These are phyloP conservation scores for Aphodius sticticus DNA, from an alignment of 2,888 invertebrate genomes.

Conservation along the genomic window DNA sequence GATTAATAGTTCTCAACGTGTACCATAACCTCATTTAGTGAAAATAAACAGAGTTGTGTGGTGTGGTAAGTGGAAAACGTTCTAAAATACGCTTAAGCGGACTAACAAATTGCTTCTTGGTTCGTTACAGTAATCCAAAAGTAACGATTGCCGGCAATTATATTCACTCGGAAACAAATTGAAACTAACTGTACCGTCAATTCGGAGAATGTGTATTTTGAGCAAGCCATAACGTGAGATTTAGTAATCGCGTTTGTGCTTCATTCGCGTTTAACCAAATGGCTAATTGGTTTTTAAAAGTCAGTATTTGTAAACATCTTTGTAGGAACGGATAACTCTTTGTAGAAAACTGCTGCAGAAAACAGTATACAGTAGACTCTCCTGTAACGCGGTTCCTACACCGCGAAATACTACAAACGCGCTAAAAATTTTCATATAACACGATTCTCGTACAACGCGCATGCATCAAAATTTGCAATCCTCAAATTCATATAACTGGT, in stretches of 20 bases:
- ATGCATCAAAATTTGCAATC: too few species aligned
- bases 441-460: too few species aligned
- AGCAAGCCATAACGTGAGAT: neutral
- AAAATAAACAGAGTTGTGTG: neutral
- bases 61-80: neutral
- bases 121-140: neutral
- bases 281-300: neutral
- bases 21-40: neutral
- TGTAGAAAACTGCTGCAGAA: too few species aligned
- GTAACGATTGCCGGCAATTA: conserved; percentile 4
- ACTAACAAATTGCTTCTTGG: neutral
- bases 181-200: neutral
- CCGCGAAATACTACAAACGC: too few species aligned
- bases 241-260: neutral
- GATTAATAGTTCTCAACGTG: neutral
- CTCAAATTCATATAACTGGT: too few species aligned
- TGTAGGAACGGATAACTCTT: too few species aligned
- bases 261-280: neutral
- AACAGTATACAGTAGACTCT: too few species aligned
- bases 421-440: too few species aligned
- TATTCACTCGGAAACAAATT: neutral
- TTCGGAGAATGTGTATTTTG: neutral
- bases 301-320: neutral
- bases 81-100: neutral
- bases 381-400: too few species aligned